phyloP scores from a whole-genome alignment of 35 echinoderm and acorn worm species.

The Antedon bifida region DNA sequence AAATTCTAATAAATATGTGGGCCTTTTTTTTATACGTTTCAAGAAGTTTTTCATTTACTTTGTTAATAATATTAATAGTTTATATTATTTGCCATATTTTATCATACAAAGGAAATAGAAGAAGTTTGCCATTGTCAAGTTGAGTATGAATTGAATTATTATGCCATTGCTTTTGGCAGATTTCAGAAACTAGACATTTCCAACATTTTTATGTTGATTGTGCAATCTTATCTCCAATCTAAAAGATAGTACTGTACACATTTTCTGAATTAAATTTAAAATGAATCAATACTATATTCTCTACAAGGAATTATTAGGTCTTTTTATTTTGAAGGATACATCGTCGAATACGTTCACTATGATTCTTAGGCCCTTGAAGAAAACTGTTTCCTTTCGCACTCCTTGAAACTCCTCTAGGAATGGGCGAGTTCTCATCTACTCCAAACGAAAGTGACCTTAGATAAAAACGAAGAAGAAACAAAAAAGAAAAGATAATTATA shows the following conservation, averaged over 20 bases:
- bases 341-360: conserved; percentile 36
- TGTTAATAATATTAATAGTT: too few species aligned
- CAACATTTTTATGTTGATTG: neutral
- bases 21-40: too few species aligned
- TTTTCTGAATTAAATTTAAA: neutral
- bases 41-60: too few species aligned
- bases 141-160: too few species aligned
- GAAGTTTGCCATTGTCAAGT: too few species aligned
- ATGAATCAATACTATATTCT: too few species aligned
- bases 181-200: too few species aligned
- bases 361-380: neutral
- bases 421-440: conserved; percentile 15
- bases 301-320: too few species aligned
- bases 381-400: conserved; percentile 17
- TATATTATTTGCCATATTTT: too few species aligned
- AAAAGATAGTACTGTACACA: neutral
- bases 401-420: conserved; percentile 13
- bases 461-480: neutral
- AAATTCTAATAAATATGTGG: too few species aligned
- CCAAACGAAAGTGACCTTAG: conserved; percentile 18
- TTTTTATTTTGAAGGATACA: conserved; percentile 57
- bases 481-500: neutral
- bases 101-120: too few species aligned
- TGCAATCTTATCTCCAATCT: neutral
- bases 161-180: too few species aligned